Conservation (phyloP, 2,888 invertebrate genomes). For the Ectemnius continuus region DNA sequence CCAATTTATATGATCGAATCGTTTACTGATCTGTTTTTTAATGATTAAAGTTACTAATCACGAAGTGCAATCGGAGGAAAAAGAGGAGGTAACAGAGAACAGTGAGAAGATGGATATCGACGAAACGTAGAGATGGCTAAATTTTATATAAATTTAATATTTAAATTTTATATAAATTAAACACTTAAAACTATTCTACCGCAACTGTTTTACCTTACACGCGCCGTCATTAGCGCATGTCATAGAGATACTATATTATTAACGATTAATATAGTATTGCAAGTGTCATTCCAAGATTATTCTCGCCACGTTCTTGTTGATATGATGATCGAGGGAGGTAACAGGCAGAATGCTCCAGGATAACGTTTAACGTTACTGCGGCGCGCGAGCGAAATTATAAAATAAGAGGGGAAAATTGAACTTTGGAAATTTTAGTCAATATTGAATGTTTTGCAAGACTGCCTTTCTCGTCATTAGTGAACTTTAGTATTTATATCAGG, state of each 20-base stretch:
- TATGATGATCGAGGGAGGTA: slow-evolving; percentile 20
- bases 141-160: slow-evolving; percentile 1
- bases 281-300: slow-evolving; percentile 49
- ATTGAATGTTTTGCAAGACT: slow-evolving; percentile 63
- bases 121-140: slow-evolving; percentile 28
- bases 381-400: neutral
- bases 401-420: neutral
- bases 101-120: slow-evolving; percentile 48
- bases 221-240: neutral
- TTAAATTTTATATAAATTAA: slow-evolving; percentile 18
- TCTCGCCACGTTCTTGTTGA: slow-evolving; percentile 31
- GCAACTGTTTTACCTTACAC: neutral
- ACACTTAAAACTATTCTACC: neutral
- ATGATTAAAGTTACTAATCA: too few species aligned
- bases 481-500: slow-evolving; percentile 51
- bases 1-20: too few species aligned
- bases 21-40: too few species aligned
- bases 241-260: slow-evolving; percentile 42
- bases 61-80: too few species aligned
- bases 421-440: slow-evolving; percentile 46
- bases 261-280: neutral
- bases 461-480: slow-evolving; percentile 62
- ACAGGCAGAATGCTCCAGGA: slow-evolving; percentile 21
- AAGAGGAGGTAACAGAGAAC: neutral
- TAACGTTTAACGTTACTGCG: neutral